Base-by-base conservation (phyloP, 2,888 invertebrate genomes). In the Antheraea yamamai region DNA sequence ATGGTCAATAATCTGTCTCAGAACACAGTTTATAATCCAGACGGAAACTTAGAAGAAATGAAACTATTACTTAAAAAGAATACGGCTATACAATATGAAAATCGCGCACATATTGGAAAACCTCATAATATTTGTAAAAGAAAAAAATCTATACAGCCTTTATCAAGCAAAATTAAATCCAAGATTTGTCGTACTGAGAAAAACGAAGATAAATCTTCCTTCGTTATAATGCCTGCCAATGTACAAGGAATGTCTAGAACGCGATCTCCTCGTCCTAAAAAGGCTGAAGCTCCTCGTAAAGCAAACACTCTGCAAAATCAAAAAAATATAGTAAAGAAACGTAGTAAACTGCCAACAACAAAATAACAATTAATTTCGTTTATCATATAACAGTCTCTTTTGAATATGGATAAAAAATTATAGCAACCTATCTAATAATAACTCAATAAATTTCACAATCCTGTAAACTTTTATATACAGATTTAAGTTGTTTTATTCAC, bases 1-100 rank as follows among this genome's bases (percentile, higher is more conserved):
- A 83, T 92, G 82, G 81, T 93, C 0, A 81, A 84, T 4, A 88
- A 84, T 73, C 77, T 92, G 7, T 85, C 91, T 0, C 76, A 78
- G 16, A 83, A 84, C n/a, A 77, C 81, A n/a, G 79, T 85, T 75
- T 52, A 75, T 26, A 81, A 78, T 61, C 76, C 80, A 47, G 85
- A 87, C 12, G 68, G 58, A 1, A 85, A 80, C 73, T 55, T 52
- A 2, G 83, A 84, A 4, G 80, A 82, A 4, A 73, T 64, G 0
- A 88, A 81, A 75, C 79, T 77, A 0, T 47, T 77, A 4, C 52
- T 72, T 8, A 87, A 81, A 61, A 87, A 82, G 75, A 84, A 81
- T 6, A 81, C 83, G 55, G 83, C 85, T 3, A 83, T 86, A 47
- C 87, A 88, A 61, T 81, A 84, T 26, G 88, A 90, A 1, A 79